Conservation (phyloP, 2,113 vertebrate genomes). For the Onychostruthus taczanowskii region DNA sequence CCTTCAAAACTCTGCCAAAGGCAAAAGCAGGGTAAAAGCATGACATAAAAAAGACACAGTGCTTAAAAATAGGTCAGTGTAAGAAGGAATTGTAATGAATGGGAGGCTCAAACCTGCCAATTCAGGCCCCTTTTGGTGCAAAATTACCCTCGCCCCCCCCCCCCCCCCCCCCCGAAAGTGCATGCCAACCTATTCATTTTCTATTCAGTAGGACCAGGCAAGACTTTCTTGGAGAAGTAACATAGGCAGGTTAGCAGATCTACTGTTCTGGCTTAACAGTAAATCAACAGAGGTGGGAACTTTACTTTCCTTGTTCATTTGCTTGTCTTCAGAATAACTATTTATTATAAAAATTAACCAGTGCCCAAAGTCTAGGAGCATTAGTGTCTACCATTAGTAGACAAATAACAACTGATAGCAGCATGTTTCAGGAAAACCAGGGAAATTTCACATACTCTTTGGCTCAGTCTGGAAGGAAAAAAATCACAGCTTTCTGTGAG, state of each 20-base stretch:
- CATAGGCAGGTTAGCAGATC: background rate
- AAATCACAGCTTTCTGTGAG: background rate
- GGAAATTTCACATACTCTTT: background rate
- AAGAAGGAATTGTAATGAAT: background rate
- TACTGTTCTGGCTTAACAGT: background rate
- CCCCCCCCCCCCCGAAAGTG: too few species aligned
- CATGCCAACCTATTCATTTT: too few species aligned
- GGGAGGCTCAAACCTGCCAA: background rate
- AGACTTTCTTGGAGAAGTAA: background rate
- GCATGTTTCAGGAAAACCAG: background rate
- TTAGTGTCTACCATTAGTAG: background rate
- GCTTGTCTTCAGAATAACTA: background rate
- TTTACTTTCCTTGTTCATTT: background rate
- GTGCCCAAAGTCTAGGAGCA: background rate
- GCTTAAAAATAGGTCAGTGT: background rate
- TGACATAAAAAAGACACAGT: background rate
- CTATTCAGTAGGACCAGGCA: background rate
- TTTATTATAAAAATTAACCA: background rate
- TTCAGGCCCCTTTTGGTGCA: background rate
- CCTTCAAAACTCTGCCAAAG: background rate
- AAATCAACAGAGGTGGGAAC: background rate
- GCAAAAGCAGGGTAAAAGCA: background rate
- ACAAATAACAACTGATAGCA: background rate
- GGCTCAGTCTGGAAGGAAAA: background rate
- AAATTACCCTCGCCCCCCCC: background rate